phyloP scores from a whole-genome alignment of 2,113 vertebrate genomes.

The Aspiorhynchus laticeps region DNA sequence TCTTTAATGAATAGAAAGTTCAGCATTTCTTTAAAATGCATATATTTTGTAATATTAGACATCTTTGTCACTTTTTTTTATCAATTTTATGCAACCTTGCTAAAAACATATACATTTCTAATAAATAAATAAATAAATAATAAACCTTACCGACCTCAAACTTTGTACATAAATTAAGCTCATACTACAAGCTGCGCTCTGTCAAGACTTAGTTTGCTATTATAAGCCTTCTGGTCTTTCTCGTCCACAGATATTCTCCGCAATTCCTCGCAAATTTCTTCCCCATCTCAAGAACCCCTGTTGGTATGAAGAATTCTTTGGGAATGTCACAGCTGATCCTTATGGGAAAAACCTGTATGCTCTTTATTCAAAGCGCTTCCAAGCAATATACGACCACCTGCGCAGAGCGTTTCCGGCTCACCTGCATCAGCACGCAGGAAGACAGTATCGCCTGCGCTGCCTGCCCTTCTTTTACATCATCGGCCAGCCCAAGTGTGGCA shows the following conservation, averaged over 20 bases:
- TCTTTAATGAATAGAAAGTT: neutral
- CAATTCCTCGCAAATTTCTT: constrained; percentile 86
- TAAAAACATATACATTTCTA: too few relatives aligned
- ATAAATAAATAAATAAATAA: too few relatives aligned
- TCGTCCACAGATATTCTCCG: constrained; percentile 86
- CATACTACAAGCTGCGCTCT: too few relatives aligned
- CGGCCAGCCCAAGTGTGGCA: constrained; percentile 95
- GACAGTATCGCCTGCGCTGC: constrained; percentile 86
- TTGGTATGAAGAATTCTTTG: constrained; percentile 86
- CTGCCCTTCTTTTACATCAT: constrained; percentile 94
- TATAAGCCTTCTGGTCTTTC: too few relatives aligned
- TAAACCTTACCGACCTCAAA: too few relatives aligned
- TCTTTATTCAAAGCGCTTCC: constrained; percentile 83
- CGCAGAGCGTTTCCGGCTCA: constrained; percentile 81
- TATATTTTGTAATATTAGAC: too few relatives aligned
- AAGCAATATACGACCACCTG: constrained; percentile 79
- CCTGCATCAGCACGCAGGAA: constrained; percentile 74
- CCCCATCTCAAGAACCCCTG: constrained; percentile 88
- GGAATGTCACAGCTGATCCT: constrained; percentile 73
- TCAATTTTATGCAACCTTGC: too few relatives aligned
- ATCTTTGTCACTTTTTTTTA: too few relatives aligned
- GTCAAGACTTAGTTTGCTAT: too few relatives aligned
- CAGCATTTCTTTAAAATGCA: neutral
- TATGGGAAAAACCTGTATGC: constrained; percentile 85
- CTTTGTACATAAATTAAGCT: too few relatives aligned